Evolutionary conservation across 92 coral and sea anemone species (phyloP), one percentile per base, ranked within the genome.

Genomic region (Galaxea fascicularis): DNA sequence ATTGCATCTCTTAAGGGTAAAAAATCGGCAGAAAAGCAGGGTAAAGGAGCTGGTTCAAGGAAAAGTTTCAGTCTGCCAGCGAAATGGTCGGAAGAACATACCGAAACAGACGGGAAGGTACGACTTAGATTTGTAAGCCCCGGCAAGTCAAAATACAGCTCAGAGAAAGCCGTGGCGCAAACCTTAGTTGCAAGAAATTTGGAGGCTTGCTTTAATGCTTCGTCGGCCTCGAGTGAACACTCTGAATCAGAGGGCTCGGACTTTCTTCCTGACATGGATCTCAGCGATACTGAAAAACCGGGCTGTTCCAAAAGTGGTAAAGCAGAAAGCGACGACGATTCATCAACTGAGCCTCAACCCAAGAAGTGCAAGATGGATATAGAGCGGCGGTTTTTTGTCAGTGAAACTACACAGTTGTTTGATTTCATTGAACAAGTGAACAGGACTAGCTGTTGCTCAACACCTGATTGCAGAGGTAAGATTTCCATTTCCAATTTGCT

Each of bases 401-500:
- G 78, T 83, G 66, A 67, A 69, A 39, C 67, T 4, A 68, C 66
- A 22, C 86, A 77, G 71, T 49, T 77, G 21, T 26, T 58, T 45
- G 78, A 86, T 78, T 86, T 86, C 51, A 35, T 77, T 30, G 35
- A 79, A 12, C 71, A 77, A 30, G 67, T 71, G 21, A 73, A 71
- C 45, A 54, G 35, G 24, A 86, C 90, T 9, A 28, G 58, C 28
- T 39, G 76, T 67, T 86, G 86, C 69, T 72, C 79, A 16, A 86
- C 54, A 8, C 68, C 83, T 29, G 76, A 73, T 24, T 86, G 90
- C 77, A 80, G 56, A 35, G 86, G 90, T 86, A 59, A 59, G 65
- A 59, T 59, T 59, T 59, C 29, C 65, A 59, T 59, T 59, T 27
- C 65, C 25, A 59, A 16, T 59, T 59, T 59, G 65, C 65, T 20